Evolutionary conservation across 2,113 vertebrate genomes (phyloP).

Genomic region (Notarius quadriscutis): DNA sequence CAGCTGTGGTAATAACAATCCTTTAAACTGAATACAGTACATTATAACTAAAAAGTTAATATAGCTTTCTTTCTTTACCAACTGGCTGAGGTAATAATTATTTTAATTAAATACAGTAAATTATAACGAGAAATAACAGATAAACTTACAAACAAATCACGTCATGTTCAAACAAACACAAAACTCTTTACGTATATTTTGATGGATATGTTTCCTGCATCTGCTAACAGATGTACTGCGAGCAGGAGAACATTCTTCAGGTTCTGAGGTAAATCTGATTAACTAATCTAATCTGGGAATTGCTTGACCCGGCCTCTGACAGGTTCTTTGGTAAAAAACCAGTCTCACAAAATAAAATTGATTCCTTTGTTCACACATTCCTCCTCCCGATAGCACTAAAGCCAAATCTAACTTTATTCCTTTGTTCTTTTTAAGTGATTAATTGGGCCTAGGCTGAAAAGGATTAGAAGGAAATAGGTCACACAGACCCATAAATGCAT

Average conservation of each 20-base stretch:
- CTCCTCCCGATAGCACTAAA: not conserved
- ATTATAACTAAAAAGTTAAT: not conserved
- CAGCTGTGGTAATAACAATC: not conserved
- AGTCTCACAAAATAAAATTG: slow-evolving; percentile 10
- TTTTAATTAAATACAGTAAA: slow-evolving; percentile 13
- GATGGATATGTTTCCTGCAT: not conserved
- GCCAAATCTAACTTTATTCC: slow-evolving; percentile 34
- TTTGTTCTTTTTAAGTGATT: slow-evolving; percentile 6
- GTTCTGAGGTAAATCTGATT: not conserved
- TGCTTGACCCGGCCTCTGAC: not conserved
- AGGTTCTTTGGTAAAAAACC: not conserved
- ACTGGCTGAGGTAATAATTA: slow-evolving; percentile 20
- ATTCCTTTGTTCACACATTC: slow-evolving; percentile 30
- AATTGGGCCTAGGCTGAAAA: slow-evolving; percentile 22
- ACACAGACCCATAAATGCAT: not conserved
- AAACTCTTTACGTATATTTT: not conserved
- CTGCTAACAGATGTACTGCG: not conserved
- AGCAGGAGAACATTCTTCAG: not conserved
- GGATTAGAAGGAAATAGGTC: slow-evolving; percentile 33
- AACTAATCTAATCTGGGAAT: not conserved
- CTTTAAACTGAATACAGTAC: not conserved
- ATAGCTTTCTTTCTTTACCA: not conserved
- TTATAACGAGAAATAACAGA: not conserved
- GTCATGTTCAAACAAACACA: not conserved
- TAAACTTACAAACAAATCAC: not conserved